phyloP scores from a whole-genome alignment of 2,113 vertebrate genomes.

The Cryptomyrus ogoouensis region DNA sequence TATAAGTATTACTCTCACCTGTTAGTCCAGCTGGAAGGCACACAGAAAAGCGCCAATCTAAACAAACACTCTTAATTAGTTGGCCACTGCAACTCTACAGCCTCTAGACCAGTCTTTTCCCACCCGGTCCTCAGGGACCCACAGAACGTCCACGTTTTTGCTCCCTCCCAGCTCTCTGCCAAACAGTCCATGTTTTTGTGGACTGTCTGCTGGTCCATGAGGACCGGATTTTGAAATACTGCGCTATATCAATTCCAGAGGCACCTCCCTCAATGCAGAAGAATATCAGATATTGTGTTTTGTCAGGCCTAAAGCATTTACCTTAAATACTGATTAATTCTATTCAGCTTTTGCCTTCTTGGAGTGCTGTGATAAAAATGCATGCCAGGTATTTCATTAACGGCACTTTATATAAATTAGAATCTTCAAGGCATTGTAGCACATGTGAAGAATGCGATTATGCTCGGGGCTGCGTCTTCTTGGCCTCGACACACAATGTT shows the following conservation, averaged over 20 bases:
- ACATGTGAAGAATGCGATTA: not conserved
- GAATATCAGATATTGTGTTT: not conserved
- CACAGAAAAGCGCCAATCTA: conserved; percentile 19
- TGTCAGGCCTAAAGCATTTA: conserved; percentile 12
- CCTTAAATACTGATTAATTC: conserved; percentile 27
- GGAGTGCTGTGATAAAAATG: not conserved
- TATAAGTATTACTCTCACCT: not conserved
- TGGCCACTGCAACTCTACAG: not conserved
- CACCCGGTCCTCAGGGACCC: not conserved
- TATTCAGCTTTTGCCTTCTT: not conserved
- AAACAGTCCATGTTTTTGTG: not conserved
- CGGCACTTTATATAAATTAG: conserved; percentile 7
- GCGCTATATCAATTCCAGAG: not conserved
- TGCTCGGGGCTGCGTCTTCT: not conserved
- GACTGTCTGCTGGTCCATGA: not conserved
- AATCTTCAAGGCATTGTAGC: not conserved
- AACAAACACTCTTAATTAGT: conserved; percentile 27
- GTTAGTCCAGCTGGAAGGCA: not conserved
- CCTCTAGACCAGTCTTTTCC: not conserved
- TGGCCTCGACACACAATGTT: not conserved
- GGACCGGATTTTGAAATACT: not conserved
- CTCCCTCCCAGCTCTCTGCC: not conserved
- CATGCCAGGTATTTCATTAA: conserved; percentile 8
- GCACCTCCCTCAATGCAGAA: not conserved
- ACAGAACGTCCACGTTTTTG: not conserved